phyloP scores from a whole-genome alignment of 1,140 invertebrate species.

The Hyposmocoma kahamanoa region DNA sequence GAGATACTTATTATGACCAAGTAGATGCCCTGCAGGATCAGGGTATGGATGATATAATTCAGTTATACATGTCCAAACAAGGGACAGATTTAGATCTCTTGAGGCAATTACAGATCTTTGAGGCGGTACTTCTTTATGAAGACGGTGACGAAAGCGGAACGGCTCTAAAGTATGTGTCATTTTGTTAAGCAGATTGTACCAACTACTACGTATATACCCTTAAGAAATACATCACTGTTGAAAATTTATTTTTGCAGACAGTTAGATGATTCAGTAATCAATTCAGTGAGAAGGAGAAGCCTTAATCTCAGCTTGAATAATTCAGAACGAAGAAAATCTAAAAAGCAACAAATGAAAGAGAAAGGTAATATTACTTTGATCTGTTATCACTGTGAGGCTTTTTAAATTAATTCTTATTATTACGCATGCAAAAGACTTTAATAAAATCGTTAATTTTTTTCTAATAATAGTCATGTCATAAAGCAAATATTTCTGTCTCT shows the following conservation, averaged over 20 bases:
- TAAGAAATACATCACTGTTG: not conserved
- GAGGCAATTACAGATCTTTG: conserved; percentile 96
- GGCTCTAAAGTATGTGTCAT: conserved; percentile 72
- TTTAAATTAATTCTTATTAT: too few relatives aligned
- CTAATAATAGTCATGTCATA: too few relatives aligned
- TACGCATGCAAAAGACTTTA: too few relatives aligned
- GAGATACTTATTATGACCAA: conserved; percentile 98
- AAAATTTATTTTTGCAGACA: conserved; percentile 60
- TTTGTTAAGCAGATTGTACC: not conserved
- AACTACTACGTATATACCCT: not conserved
- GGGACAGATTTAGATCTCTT: conserved; percentile 95
- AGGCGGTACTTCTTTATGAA: conserved; percentile 93
- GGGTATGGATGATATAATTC: conserved; percentile 94
- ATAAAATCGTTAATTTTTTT: too few relatives aligned
- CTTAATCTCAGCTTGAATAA: conserved; percentile 38
- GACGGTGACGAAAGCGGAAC: conserved; percentile 85
- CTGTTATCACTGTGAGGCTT: conserved; percentile 4
- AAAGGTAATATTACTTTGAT: conserved; percentile 33
- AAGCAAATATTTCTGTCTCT: too few relatives aligned
- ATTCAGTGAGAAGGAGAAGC: conserved; percentile 38
- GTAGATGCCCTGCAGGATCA: conserved; percentile 97
- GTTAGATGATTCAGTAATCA: conserved; percentile 85
- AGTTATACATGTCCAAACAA: conserved; percentile 94
- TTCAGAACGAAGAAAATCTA: conserved; percentile 48
- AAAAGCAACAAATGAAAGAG: conserved; percentile 48